These are phyloP conservation scores for Tenthredo mesomela DNA, from an alignment of 2,888 invertebrate genomes.

Conservation along the genomic window DNA sequence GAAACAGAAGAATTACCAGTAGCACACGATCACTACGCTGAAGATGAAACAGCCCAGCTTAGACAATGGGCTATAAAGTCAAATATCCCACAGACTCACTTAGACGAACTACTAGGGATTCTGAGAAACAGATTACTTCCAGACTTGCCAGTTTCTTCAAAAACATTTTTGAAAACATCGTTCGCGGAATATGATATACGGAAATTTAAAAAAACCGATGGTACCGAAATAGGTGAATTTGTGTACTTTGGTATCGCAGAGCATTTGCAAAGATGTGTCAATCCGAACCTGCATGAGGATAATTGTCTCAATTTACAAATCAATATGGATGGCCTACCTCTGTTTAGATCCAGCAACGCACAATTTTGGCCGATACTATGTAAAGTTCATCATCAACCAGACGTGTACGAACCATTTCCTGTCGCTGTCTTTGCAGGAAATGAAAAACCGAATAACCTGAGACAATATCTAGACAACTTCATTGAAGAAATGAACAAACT, in stretches of 20 bases:
- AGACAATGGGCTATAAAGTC: conserved; percentile 28
- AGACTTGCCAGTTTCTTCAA: conserved; percentile 29
- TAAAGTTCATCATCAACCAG: neutral
- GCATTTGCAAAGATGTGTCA: neutral
- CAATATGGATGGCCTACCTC: neutral
- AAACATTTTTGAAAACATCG: neutral
- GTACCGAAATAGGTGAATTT: neutral
- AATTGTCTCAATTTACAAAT: neutral
- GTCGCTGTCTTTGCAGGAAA: neutral
- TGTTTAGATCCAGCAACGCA: neutral
- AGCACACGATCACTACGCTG: neutral
- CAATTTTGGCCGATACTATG: neutral
- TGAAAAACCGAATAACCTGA: neutral
- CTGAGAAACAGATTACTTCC: conserved; percentile 3
- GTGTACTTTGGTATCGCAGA: neutral
- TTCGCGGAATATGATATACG: neutral
- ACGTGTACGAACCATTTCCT: neutral
- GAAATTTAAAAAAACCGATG: neutral
- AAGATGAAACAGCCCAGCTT: conserved; percentile 16
- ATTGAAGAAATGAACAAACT: neutral
- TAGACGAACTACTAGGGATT: conserved; percentile 34
- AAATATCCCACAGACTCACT: neutral
- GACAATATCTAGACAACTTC: neutral
- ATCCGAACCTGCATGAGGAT: neutral
- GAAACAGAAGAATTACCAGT: too few relatives aligned